Evolutionary conservation across 2,797 vertebrate genomes (phyloP).

Genomic region (Hyperoplus lanceolatus): DNA sequence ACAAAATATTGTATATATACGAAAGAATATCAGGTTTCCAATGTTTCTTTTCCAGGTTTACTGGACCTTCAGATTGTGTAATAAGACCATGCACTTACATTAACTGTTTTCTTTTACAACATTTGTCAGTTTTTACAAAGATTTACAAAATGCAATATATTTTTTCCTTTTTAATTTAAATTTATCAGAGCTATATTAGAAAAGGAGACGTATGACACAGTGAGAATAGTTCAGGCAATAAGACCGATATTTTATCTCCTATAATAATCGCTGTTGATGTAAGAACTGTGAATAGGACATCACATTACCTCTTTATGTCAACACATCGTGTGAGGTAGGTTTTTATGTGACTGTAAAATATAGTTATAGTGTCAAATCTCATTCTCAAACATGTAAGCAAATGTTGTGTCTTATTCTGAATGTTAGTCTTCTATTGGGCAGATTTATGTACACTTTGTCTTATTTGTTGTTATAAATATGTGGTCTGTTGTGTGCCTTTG

Average conservation of each 20-base stretch:
- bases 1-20: constrained; percentile 13
- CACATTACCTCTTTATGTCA: constrained; percentile 62
- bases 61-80: constrained; percentile 65
- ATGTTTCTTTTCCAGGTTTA: constrained; percentile 65
- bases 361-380: constrained; percentile 64
- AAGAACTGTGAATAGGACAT: constrained; percentile 54
- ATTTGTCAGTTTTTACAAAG: constrained; percentile 43
- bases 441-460: constrained; percentile 63
- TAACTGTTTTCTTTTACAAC: constrained; percentile 46
- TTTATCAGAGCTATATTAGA: constrained; percentile 60
- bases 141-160: constrained; percentile 69
- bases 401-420: constrained; percentile 69
- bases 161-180: constrained; percentile 71
- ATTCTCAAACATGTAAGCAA: constrained; percentile 60
- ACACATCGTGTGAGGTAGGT: constrained; percentile 61
- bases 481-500: constrained; percentile 74
- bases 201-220: constrained; percentile 31
- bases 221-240: constrained; percentile 74
- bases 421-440: constrained; percentile 61
- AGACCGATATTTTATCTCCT: constrained; percentile 59
- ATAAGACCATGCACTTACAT: constrained; percentile 68
- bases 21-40: constrained; percentile 52
- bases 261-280: constrained; percentile 56
- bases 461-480: constrained; percentile 42
- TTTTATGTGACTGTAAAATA: constrained; percentile 72